A percentile compares a stretch with the other conserved stretches of the same genome.
Conservation (phyloP, 1,140 invertebrate species). For the Anthonomus grandis region DNA sequence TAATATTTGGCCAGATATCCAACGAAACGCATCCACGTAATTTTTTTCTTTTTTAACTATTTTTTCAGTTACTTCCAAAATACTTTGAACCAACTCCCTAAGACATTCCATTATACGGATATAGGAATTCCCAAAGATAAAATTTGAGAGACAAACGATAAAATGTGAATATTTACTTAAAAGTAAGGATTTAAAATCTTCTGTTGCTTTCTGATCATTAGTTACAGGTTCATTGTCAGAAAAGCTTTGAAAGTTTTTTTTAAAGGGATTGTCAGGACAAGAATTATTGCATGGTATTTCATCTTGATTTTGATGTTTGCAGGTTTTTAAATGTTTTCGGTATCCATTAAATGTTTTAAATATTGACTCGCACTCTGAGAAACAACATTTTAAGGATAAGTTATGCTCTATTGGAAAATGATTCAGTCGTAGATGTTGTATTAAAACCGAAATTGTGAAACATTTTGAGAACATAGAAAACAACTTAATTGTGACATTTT, state of each 20-base stretch:
- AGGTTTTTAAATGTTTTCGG: constrained; percentile 15
- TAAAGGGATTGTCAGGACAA: neutral
- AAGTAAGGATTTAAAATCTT: neutral
- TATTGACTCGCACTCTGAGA: neutral
- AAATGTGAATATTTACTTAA: constrained; percentile 1
- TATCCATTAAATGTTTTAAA: constrained; percentile 16
- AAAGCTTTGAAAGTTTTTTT: neutral
- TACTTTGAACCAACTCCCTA: constrained; percentile 6
- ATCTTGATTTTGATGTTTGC: neutral
- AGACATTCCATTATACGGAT: constrained; percentile 2
- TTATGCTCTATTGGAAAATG: neutral
- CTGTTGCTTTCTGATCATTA: neutral
- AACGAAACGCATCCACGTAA: neutral
- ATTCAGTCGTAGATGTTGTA: neutral
- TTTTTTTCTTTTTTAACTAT: neutral
- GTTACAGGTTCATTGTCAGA: neutral
- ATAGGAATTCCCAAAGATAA: constrained; percentile 4
- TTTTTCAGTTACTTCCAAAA: neutral
- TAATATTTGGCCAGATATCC: neutral
- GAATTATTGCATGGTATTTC: neutral
- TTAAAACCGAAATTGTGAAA: no score
- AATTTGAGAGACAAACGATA: constrained; percentile 9
- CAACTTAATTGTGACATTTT: no score
- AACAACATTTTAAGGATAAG: constrained; percentile 9
- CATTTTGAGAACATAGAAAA: no score